A percentile compares a stretch with the other conserved stretches of the same genome.
Evolutionary conservation across 2,113 vertebrate species (phyloP).

Genomic region (Antidorcas marsupialis): DNA sequence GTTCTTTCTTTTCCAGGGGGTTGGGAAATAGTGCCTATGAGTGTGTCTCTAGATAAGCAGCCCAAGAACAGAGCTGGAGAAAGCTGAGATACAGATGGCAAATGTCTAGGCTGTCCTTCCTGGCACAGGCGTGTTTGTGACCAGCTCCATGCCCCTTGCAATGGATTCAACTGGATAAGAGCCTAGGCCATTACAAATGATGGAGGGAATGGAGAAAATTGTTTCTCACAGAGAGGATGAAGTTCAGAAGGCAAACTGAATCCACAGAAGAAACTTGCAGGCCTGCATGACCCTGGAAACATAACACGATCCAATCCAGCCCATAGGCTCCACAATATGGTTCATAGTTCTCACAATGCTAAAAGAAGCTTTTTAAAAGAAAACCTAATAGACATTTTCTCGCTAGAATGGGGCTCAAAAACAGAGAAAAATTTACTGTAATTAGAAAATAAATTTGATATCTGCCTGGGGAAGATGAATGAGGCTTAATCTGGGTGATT

Average conservation of each 20-base stretch:
- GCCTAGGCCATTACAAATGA: slow-evolving; percentile 41
- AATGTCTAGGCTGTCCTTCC: slow-evolving; percentile 48
- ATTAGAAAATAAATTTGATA: background rate
- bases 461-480: background rate
- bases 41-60: slow-evolving; percentile 20
- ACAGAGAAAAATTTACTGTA: background rate
- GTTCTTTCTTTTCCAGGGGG: background rate
- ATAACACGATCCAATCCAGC: background rate
- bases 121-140: slow-evolving; percentile 43
- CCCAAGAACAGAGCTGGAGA: slow-evolving; percentile 6
- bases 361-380: background rate
- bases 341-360: background rate
- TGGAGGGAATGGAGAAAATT: background rate
- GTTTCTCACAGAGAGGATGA: background rate
- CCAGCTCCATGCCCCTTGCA: slow-evolving; percentile 40
- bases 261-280: background rate
- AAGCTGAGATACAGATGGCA: slow-evolving; percentile 58
- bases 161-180: slow-evolving; percentile 22
- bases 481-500: background rate
- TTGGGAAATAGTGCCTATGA: background rate
- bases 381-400: background rate
- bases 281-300: background rate
- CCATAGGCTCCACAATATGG: background rate
- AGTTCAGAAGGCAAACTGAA: slow-evolving; percentile 41
- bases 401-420: background rate